Conservation (phyloP, 2,113 vertebrate genomes). For the Otus sunia region DNA sequence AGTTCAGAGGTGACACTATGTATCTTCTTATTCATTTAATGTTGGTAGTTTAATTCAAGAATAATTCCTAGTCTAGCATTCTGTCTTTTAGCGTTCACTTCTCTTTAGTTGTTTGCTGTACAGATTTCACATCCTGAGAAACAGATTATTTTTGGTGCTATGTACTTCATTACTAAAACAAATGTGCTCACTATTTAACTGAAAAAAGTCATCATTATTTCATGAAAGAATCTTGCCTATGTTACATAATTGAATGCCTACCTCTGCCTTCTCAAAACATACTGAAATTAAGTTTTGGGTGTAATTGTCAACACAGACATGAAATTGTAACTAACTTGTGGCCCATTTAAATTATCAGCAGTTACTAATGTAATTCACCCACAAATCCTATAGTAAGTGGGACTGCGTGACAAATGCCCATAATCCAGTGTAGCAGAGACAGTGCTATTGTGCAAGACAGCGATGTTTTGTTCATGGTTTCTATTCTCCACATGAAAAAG, state of each 20-base stretch:
- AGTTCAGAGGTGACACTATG: conserved; percentile 30
- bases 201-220: background rate
- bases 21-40: background rate
- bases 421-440: background rate
- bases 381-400: background rate
- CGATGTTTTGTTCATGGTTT: background rate
- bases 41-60: background rate
- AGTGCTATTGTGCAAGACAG: background rate
- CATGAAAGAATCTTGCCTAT: background rate
- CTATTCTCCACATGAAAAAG: background rate
- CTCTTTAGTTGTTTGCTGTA: background rate
- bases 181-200: background rate
- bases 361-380: background rate
- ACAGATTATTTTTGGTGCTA: background rate
- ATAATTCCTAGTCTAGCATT: background rate
- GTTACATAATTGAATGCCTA: background rate
- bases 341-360: background rate
- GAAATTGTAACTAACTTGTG: background rate
- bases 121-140: background rate
- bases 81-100: background rate
- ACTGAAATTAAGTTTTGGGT: background rate
- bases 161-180: background rate
- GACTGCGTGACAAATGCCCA: background rate
- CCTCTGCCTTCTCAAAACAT: background rate
- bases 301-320: background rate